Base-by-base conservation (phyloP, 1,140 invertebrate genomes). In the Protaetia brevitarsis region DNA sequence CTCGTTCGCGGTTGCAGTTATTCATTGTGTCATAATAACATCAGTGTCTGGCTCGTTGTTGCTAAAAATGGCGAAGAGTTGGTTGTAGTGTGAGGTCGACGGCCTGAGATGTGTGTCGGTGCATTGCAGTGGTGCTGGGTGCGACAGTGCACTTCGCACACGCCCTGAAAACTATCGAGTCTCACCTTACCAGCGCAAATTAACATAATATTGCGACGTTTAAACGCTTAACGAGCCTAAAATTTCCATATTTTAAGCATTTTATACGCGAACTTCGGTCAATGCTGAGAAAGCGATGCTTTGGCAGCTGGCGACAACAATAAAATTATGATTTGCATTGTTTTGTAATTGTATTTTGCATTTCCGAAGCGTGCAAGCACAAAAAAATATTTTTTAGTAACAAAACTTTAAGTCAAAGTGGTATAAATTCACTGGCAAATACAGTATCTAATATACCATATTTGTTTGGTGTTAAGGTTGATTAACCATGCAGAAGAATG, bases 51-150 rank as follows among this genome's bases (percentile, higher is more conserved):
- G 26, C 29, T 59, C 57, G 29, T 11, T 16, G 57, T 59, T 59
- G 57, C 57, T 59, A 59, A 59, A 59, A 59, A 59, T 59, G 57
- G 57, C 57, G 27, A 59, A 59, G 57, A 59, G 10, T 59, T 28
- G 27, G 57, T 29, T 28, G 57, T 19, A 16, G 3, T 7, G 29
- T 5, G 26, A 59, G 57, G 57, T 59, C 57, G 57, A 30, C 26
- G 57, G 57, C 57, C 57, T 59, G 57, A 59, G 29, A 59, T 29
- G 27, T 59, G 57, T 59, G 57, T 59, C 57, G 57, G 29, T 59
- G 57, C 57, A 59, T 59, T 59, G 57, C 57, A 16, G 57, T 59
- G 16, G 26, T 59, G 23, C 26, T 59, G 57, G 57, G 57, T 31
- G 57, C 57, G 57, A 59, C 57, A 51, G 41, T 51, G 41, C 41